phyloP scores from a whole-genome alignment of 2,113 vertebrate genomes.

The Cynopterus brachyotis region DNA sequence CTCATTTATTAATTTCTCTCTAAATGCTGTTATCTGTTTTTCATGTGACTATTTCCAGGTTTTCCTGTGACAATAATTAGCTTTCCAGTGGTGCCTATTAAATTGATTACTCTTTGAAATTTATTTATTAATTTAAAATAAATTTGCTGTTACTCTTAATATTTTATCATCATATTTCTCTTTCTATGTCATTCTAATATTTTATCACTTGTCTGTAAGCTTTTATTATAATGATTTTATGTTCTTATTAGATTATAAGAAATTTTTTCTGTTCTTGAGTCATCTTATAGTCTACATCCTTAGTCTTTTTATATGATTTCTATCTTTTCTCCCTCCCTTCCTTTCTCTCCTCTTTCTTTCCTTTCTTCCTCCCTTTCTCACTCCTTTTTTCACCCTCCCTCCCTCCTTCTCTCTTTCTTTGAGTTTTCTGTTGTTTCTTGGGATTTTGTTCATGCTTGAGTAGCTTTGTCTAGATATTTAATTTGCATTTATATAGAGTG shows the following conservation, averaged over 20 bases:
- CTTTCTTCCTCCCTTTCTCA: background rate
- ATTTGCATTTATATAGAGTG: background rate
- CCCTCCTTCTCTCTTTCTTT: background rate
- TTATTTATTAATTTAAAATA: background rate
- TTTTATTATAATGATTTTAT: background rate
- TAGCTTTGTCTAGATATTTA: background rate
- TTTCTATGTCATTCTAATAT: background rate
- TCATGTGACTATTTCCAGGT: background rate
- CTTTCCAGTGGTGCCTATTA: background rate
- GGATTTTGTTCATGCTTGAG: background rate
- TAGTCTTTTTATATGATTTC: background rate
- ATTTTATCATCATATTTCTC: background rate
- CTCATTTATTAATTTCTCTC: background rate
- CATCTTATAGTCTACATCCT: background rate
- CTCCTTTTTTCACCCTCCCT: background rate
- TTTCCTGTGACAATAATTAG: background rate
- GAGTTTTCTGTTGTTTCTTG: background rate
- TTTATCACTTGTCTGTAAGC: background rate
- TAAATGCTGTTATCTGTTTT: background rate
- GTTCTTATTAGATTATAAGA: background rate
- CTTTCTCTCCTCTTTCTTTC: rapidly evolving
- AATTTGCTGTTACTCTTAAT: background rate
- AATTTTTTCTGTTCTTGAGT: background rate
- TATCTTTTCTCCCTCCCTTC: too few species aligned
- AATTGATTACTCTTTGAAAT: slow-evolving; percentile 30